Percentiles rank a stretch among this genome's conserved stretches.
These are phyloP conservation scores for Acleris literana DNA, from an alignment of 2,888 invertebrate species.

Conservation along the genomic window DNA sequence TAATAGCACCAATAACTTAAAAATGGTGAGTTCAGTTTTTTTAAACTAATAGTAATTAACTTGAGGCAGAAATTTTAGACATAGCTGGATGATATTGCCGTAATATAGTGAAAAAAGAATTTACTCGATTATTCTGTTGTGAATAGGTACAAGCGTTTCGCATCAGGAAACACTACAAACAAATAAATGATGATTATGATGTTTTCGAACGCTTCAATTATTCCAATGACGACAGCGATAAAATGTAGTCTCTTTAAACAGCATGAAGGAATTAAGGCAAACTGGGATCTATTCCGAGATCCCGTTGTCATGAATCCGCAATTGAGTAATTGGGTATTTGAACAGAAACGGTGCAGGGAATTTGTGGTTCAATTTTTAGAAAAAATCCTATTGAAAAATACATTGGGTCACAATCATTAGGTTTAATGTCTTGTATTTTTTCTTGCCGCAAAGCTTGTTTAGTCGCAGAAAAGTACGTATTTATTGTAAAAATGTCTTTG, in stretches of 20 bases:
- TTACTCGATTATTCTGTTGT: too few relatives aligned
- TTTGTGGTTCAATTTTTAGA: constrained; percentile 48
- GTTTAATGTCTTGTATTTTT: too few relatives aligned
- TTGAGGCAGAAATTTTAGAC: too few relatives aligned
- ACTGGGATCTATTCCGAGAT: constrained; percentile 54
- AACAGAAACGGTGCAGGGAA: constrained; percentile 57
- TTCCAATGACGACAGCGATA: constrained; percentile 1
- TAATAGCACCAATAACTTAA: too few relatives aligned
- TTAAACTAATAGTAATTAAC: too few relatives aligned
- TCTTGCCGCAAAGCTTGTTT: too few relatives aligned
- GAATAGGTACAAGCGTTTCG: too few relatives aligned
- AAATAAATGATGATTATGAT: neutral
- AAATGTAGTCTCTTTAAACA: constrained; percentile 12
- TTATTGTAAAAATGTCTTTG: too few relatives aligned
- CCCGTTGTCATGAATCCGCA: constrained; percentile 66
- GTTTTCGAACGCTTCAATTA: constrained; percentile 2
- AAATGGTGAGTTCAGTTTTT: too few relatives aligned
- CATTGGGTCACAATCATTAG: neutral
- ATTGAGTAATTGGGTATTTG: constrained; percentile 78
- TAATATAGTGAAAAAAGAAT: too few relatives aligned
- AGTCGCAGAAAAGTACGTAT: too few relatives aligned
- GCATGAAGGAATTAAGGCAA: constrained; percentile 23
- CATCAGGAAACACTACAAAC: neutral
- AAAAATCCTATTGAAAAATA: neutral
- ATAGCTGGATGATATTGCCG: too few relatives aligned